Conservation (phyloP, 2,888 invertebrate genomes). For the Stenoptilia bipunctidactyla region DNA sequence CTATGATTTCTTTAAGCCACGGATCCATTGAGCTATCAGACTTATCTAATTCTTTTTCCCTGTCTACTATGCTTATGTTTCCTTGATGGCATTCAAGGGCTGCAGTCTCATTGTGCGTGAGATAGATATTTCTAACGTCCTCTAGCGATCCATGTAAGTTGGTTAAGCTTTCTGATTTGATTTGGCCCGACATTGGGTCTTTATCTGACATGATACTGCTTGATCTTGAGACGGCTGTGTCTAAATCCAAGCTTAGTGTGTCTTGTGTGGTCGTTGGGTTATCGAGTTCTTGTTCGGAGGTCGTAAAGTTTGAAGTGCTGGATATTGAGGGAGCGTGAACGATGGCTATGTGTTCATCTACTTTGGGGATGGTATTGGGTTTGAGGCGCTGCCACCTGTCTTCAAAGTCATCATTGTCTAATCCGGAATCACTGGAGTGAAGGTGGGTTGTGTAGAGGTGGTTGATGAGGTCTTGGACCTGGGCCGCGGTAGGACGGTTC, state of each 20-base stretch:
- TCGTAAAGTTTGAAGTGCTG: conserved; percentile 37
- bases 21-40: conserved; percentile 67
- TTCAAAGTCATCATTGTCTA: conserved; percentile 73
- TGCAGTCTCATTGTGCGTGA: conserved; percentile 53
- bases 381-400: conserved; percentile 79
- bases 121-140: conserved; percentile 63
- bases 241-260: conserved; percentile 42
- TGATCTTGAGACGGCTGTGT: conserved; percentile 48
- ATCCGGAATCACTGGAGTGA: conserved; percentile 26
- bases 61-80: conserved; percentile 40
- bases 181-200: conserved; percentile 45
- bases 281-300: conserved; percentile 33
- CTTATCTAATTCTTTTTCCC: conserved; percentile 30
- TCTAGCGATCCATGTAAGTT: conserved; percentile 80
- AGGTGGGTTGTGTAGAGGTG: conserved; percentile 34
- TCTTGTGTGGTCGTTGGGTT: conserved; percentile 29
- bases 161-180: conserved; percentile 68
- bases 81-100: conserved; percentile 53
- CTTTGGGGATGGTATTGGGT: conserved; percentile 73
- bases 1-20: conserved; percentile 72
- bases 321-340: conserved; percentile 53
- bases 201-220: conserved; percentile 58
- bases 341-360: conserved; percentile 65
- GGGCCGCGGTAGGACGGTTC: conserved; percentile 37
- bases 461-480: conserved; percentile 52